These are phyloP conservation scores for Tapera naevia DNA, from an alignment of 2,797 vertebrate genomes.

Conservation along the genomic window DNA sequence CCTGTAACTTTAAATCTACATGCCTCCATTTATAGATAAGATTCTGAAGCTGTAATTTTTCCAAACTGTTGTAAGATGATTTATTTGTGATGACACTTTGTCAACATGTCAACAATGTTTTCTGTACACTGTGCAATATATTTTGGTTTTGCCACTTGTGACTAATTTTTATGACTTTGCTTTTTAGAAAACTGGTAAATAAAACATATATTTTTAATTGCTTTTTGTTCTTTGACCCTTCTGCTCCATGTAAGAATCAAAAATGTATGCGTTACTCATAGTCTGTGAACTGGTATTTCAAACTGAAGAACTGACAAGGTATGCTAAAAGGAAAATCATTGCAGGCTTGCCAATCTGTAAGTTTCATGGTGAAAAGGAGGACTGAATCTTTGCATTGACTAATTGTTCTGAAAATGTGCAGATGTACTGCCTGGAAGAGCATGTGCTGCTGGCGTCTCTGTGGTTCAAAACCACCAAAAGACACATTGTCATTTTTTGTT, in stretches of 20 bases:
- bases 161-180: slow-evolving; percentile 80
- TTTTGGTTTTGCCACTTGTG: slow-evolving; percentile 75
- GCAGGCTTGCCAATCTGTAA: background rate
- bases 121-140: slow-evolving; percentile 74
- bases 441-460: background rate
- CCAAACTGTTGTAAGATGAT: slow-evolving; percentile 56
- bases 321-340: background rate
- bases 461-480: background rate
- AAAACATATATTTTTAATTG: slow-evolving; percentile 81
- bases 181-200: slow-evolving; percentile 82
- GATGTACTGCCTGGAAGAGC: background rate
- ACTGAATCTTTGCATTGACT: background rate
- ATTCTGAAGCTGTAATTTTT: slow-evolving; percentile 67
- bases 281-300: background rate
- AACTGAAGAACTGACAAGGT: background rate
- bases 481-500: background rate
- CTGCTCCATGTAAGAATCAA: background rate
- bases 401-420: background rate
- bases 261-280: background rate
- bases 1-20: slow-evolving; percentile 71
- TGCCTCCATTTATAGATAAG: slow-evolving; percentile 72
- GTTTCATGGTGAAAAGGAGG: background rate
- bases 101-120: slow-evolving; percentile 57
- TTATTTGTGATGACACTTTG: slow-evolving; percentile 65
- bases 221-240: slow-evolving; percentile 35